A percentile compares a stretch with the other conserved stretches of the same genome.
Conservation (phyloP, 2,888 invertebrate species). For the Tricholauxania praeusta region DNA sequence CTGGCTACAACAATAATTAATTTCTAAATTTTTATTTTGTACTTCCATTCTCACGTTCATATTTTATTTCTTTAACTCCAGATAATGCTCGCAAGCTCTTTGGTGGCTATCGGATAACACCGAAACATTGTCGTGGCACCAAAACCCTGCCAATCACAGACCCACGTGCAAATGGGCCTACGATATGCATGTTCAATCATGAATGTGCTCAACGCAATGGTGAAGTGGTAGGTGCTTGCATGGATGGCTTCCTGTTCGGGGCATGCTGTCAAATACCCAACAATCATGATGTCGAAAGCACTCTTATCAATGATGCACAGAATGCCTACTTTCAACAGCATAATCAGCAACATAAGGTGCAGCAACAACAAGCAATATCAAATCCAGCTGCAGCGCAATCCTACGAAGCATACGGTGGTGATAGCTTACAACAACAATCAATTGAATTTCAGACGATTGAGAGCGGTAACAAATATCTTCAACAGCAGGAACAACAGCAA, state of each 20-base stretch:
- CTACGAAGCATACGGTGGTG: slow-evolving; percentile 54
- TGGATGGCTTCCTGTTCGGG: slow-evolving; percentile 86
- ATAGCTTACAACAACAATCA: slow-evolving; percentile 49
- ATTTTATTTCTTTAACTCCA: slow-evolving; percentile 47
- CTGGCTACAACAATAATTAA: no score
- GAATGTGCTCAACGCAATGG: slow-evolving; percentile 85
- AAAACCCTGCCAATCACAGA: slow-evolving; percentile 73
- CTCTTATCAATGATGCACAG: slow-evolving; percentile 63
- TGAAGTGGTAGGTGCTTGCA: slow-evolving; percentile 88
- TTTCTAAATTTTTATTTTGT: no score
- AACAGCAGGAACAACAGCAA: slow-evolving; percentile 31
- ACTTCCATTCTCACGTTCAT: background rate
- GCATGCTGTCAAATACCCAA: slow-evolving; percentile 86
- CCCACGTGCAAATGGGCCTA: slow-evolving; percentile 74
- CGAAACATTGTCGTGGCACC: slow-evolving; percentile 82
- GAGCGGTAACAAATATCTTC: slow-evolving; percentile 24
- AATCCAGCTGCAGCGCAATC: slow-evolving; percentile 52
- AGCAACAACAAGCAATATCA: slow-evolving; percentile 52
- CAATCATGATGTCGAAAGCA: slow-evolving; percentile 66
- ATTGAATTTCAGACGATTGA: background rate
- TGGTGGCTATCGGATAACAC: slow-evolving; percentile 88
- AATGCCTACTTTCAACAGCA: slow-evolving; percentile 58
- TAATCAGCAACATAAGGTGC: slow-evolving; percentile 54
- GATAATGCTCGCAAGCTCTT: slow-evolving; percentile 78
- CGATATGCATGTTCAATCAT: slow-evolving; percentile 94